These are phyloP conservation scores for Apostichopus californicus DNA, from an alignment of 35 echinoderm and acorn worm species.

Conservation along the genomic window DNA sequence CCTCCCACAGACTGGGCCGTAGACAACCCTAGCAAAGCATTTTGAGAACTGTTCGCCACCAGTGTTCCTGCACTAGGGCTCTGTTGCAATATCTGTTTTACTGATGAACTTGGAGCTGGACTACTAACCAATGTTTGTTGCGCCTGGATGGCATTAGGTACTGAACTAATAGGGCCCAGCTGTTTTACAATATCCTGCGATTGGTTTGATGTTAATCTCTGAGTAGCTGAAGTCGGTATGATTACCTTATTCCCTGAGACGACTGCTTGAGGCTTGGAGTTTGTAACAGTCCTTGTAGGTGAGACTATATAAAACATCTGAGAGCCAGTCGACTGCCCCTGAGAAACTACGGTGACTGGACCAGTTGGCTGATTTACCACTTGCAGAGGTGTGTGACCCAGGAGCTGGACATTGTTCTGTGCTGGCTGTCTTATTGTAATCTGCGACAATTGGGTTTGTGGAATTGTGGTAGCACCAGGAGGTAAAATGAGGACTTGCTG, in stretches of 20 bases:
- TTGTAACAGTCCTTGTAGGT: conserved; percentile 40
- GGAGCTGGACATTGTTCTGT: conserved; percentile 43
- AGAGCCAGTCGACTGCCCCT: conserved; percentile 21
- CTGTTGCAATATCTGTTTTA: background rate
- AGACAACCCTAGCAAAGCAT: conserved; percentile 19
- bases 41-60: conserved; percentile 28
- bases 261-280: conserved; percentile 8
- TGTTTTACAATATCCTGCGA: background rate
- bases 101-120: background rate
- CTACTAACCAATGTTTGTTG: conserved; percentile 25
- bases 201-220: background rate
- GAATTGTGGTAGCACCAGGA: conserved; percentile 30
- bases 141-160: background rate
- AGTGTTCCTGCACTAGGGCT: conserved; percentile 1
- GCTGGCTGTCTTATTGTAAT: conserved; percentile 44
- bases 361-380: conserved; percentile 41
- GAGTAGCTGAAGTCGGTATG: conserved; percentile 26
- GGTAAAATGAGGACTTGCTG: conserved; percentile 48
- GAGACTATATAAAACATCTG: conserved; percentile 55
- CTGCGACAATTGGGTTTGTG: conserved; percentile 45
- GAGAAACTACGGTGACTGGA: conserved; percentile 41
- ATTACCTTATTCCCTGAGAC: conserved; percentile 46
- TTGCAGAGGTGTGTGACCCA: conserved; percentile 27
- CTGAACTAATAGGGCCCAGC: background rate
- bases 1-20: conserved; percentile 20